Conservation (phyloP, 2,888 invertebrate species). For the Chrysotoxum bicinctum region DNA sequence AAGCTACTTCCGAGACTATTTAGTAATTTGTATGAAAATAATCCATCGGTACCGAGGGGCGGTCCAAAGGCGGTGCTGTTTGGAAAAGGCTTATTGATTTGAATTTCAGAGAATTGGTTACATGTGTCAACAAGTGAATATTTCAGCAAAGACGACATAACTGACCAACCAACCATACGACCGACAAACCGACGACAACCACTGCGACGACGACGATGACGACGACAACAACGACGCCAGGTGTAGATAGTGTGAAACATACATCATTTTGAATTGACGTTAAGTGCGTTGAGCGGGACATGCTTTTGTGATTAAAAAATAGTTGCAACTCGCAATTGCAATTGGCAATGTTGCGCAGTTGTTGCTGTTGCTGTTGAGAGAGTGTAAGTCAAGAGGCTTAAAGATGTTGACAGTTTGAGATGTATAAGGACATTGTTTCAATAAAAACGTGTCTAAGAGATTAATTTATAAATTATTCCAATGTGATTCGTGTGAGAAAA, state of each 20-base stretch:
- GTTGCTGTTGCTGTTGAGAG: background rate
- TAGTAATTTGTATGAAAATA: conserved; percentile 47
- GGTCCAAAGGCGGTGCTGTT: background rate
- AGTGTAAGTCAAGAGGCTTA: conserved; percentile 39
- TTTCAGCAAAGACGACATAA: conserved; percentile 27
- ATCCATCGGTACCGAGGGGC: conserved; percentile 26
- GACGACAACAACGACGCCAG: conserved; percentile 27
- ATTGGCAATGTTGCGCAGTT: background rate
- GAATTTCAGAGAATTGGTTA: conserved; percentile 59
- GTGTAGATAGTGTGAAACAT: conserved; percentile 66
- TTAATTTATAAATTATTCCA: conserved; percentile 26
- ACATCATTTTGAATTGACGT: conserved; percentile 60
- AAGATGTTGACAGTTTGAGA: conserved; percentile 42
- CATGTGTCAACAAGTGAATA: conserved; percentile 67
- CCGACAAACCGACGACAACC: conserved; percentile 10
- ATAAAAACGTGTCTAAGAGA: conserved; percentile 49
- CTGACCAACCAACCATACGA: conserved; percentile 19
- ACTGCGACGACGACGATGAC: background rate
- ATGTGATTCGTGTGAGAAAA: conserved; percentile 17
- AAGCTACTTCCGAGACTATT: background rate
- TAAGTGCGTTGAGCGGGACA: conserved; percentile 71
- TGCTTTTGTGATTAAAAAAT: conserved; percentile 67
- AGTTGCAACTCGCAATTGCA: conserved; percentile 8
- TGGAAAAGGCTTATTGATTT: conserved; percentile 56
- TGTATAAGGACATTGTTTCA: conserved; percentile 41